Conservation (phyloP, 2,797 vertebrate species). For the Brachyrhaphis roseni region DNA sequence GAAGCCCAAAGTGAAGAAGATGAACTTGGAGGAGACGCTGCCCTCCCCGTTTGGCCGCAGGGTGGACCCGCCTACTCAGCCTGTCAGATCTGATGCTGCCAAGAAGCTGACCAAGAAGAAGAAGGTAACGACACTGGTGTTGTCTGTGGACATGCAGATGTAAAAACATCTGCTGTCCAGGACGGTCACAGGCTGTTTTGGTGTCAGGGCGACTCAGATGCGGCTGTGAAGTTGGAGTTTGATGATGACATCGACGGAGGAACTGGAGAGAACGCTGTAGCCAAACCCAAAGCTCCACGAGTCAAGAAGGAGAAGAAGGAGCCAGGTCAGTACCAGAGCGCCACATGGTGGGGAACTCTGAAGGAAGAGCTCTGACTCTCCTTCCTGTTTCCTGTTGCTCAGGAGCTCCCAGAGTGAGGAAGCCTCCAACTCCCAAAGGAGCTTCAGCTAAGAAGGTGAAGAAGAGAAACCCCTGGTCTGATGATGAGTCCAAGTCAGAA, state of each 20-base stretch:
- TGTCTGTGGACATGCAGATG: background rate
- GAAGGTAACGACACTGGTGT: conserved; percentile 81
- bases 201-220: conserved; percentile 87
- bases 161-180: background rate
- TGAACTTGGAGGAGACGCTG: conserved; percentile 94
- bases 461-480: conserved; percentile 98
- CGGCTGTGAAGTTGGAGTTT: conserved; percentile 88
- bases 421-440: conserved; percentile 83
- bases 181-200: background rate
- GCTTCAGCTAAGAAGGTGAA: conserved; percentile 87
- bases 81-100: conserved; percentile 91
- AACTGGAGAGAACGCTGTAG: conserved; percentile 79
- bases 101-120: conserved; percentile 94
- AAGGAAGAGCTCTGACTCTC: background rate
- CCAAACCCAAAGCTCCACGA: conserved; percentile 83
- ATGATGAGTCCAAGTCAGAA: conserved; percentile 93
- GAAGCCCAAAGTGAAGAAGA: conserved; percentile 94
- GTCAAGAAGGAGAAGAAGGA: conserved; percentile 94
- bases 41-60: conserved; percentile 92
- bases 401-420: conserved; percentile 85
- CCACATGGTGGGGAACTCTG: background rate
- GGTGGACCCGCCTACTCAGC: conserved; percentile 89
- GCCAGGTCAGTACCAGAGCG: conserved; percentile 81
- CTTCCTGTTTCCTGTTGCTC: conserved; percentile 22
- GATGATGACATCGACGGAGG: conserved; percentile 90